Evolutionary conservation across 2,113 vertebrate species (phyloP), one percentile per base, ranked within the genome.

Genomic region (Oophaga pumilio): DNA sequence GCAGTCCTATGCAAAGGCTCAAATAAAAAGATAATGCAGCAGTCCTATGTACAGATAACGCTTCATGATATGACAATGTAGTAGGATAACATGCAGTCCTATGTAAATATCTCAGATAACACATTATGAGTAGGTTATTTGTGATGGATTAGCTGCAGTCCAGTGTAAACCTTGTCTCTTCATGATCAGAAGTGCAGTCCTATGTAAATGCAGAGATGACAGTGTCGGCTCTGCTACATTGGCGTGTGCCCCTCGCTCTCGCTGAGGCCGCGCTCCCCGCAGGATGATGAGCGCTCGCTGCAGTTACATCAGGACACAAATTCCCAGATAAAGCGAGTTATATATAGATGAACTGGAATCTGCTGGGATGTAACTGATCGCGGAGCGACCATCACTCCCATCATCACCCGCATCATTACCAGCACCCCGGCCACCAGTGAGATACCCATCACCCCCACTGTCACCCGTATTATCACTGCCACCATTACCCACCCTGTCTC

Each of bases 241-340:
- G 15, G 28, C 43, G 69, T 17, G 33, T 20, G 20, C 7, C 43
- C 14, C 15, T 20, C 18, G 20, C 8, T 20, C 60, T 5, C 66
- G 68, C 68, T 71, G 68, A 8, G 68, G 6, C 68, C 33, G 69
- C 14, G 18, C 24, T 28, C 77, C 78, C 56, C 17, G 78, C 78
- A 33, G 18, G 80, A 82, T 82, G 50, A 82, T 82, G 20, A 68
- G 57, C 28, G 62, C 17, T 15, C 80, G 43, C 60, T 66, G 33
- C 43, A 52, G 84, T 76, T 85, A 85, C 59, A 76, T 64, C 84
- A 77, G 84, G 84, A 64, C 84, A 85, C 82, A 56, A 85, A 62
- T 85, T 64, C 84, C 73, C 73, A 77, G 52, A 77, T 85, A 85
- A 85, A 85, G 57, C 14, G 69, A 11, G 56, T 76, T 62, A 62